Evolutionary conservation across 2,113 vertebrate species (phyloP), one percentile per base, ranked within the genome.

Genomic region (Brachionichthys hirsutus): DNA sequence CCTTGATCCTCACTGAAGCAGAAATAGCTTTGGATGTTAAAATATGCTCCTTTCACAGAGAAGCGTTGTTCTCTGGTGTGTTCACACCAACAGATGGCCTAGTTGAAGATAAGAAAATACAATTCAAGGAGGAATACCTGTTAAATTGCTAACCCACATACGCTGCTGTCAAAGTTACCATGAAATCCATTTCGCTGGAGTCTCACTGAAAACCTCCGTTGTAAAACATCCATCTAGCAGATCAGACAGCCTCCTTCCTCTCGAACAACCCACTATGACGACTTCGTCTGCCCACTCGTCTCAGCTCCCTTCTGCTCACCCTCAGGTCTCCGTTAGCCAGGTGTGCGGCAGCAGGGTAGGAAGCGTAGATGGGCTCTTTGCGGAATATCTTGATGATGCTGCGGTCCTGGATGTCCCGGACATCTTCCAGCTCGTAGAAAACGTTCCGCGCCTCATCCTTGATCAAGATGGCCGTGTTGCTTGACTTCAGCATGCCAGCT

Each of bases 371-470:
- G 0, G 97, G 97, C 81, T 99, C 96, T 87, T 99, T 99, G 54
- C 96, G 90, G 70, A 94, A 99, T 79, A 99, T 98, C 91, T 99
- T 99, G 82, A 99, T 98, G 89, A 98, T 94, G 72, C 97, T 98
- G 60, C 96, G 93, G 89, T 99, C 97, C 89, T 98, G 96, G 86
- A 99, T 97, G 68, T 99, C 97, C 0, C 97, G 90, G 65, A 98
- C 94, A 0, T 99, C 97, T 90, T 99, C 97, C 67, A 99, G 92
- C 86, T 99, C 96, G 1, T 98, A 99, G 93, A 99, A 99, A 80
- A 99, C 94, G 0, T 99, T 98, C 1, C 97, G 93, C 0, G 96
- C 92, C 88, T 99, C 97, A 6, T 99, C 97, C 80, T 99, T 99
- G 93, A 99, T 99, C 84, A 99, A 87, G 89, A 99, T 98, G 84